Percentiles rank a stretch among this genome's conserved stretches.
Evolutionary conservation across 2,797 vertebrate genomes (phyloP).

Genomic region (Falco concolor): DNA sequence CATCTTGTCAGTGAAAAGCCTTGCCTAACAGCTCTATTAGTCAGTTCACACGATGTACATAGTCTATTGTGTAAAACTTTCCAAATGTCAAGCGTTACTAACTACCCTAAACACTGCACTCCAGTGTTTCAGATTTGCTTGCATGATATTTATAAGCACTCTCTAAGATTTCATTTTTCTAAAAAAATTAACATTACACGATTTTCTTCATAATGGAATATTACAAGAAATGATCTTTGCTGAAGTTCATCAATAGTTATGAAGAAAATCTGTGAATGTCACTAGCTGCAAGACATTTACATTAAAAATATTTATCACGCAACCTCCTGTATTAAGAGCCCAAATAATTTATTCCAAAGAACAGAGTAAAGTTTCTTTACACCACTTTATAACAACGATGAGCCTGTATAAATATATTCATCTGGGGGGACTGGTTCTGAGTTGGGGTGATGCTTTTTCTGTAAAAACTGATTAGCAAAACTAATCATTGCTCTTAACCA

Average conservation of each 20-base stretch:
- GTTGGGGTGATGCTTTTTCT: fast-evolving
- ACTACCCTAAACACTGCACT: fast-evolving
- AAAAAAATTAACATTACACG: background rate
- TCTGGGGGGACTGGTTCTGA: fast-evolving
- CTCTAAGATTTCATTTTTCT: background rate
- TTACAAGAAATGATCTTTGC: background rate
- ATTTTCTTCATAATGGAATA: background rate
- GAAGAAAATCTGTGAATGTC: background rate
- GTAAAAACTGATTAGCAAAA: background rate
- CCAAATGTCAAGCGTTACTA: background rate
- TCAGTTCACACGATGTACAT: background rate
- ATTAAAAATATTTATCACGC: background rate
- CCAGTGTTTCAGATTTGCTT: fast-evolving
- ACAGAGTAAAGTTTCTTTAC: background rate
- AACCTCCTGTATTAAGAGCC: background rate
- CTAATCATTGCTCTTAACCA: background rate
- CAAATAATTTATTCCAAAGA: background rate
- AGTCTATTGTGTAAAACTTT: background rate
- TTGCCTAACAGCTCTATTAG: background rate
- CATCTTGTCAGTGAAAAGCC: background rate
- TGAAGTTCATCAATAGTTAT: background rate
- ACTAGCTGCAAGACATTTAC: background rate
- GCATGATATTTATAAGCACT: background rate
- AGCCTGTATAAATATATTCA: background rate
- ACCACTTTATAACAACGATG: fast-evolving